Base-by-base conservation (phyloP, 2,113 vertebrate species). In the Indri indri region DNA sequence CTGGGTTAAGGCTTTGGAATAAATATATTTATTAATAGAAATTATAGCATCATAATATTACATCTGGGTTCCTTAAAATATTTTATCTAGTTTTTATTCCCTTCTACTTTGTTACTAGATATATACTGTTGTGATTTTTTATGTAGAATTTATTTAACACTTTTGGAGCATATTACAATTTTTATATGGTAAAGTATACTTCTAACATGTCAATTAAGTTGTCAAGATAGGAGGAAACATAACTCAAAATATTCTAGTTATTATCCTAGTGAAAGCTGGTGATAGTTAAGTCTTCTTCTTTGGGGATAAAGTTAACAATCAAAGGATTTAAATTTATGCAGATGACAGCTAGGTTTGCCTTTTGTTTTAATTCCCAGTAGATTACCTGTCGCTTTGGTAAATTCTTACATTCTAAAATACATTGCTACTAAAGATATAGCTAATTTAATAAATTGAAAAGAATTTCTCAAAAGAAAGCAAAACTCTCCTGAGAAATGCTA, bases 371-470 rank as follows among this genome's bases (percentile, higher is more conserved):
- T 89, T 97, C 90, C 76, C 81, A n/a, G 74, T 79, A 81, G 89
- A 93, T 96, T 87, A 66, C 63, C 81, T 97, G 87, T 92, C 95
- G 94, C 79, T 84, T 90, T n/a, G 37, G 91, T 85, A 95, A 95
- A 92, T 95, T 95, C 66, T 92, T 90, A 92, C 37, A 93, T 91
- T 93, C 76, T 90, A 93, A 97, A 95, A 88, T 61, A 82, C 68
- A 82, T 95, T 66, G 74, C 66, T 91, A 79, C 71, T 90, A 94
- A 79, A 70, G 32, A 91, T 65, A 95, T 22, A 95, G 52, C 57
- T 90, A 87, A 97, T 85, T 96, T 90, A 97, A 95, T 94, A 92
- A 96, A 88, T 82, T 34, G 40, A 68, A 93, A 90, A 94, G 59
- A 96, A 92, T 95, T 91, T 50, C 80, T 96, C 45, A 87, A 84